Evolutionary conservation across 2,113 vertebrate species (phyloP), one percentile per base, ranked within the genome.

Genomic region (Megaleporinus macrocephalus): DNA sequence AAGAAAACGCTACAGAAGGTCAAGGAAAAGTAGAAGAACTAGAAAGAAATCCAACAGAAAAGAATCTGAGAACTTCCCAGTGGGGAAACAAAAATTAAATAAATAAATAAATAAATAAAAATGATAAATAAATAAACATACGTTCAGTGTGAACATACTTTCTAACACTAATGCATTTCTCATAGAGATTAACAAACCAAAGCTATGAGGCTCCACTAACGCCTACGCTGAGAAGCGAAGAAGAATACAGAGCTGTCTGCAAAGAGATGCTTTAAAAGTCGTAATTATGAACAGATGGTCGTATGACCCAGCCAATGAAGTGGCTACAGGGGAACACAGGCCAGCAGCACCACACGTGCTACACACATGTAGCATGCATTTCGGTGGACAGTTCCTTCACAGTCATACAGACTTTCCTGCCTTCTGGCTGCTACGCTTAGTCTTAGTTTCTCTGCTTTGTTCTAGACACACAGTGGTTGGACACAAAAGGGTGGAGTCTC

Each of bases 301-400:
- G 72, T 47, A 44, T 51, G 44, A 79, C 59, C 10, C 79, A 87
- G 71, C 33, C 61, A 80, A 68, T 87, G 76, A 78, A 15, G 82
- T 79, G 81, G 82, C 84, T 24, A n/a, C 36, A 62, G 63, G 74
- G 76, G 30, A 80, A 80, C 80, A 84, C 71, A 79, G 81, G 85
- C 89, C 90, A 91, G 90, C 90, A 74, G 78, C 73, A 92, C 90
- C 90, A 78, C 82, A 86, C 88, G 84, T 92, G 91, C 88, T 92
- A 93, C 92, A 78, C 86, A 90, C 88, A 93, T 86, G 93, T 93
- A 92, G 92, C 93, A 94, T 94, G 93, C 51, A 59, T 78, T 53
- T 18, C 51, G 3, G 16, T 18, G 16, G 15, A 53, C 51, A 53
- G 71, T 73, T 33, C 80, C 33, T 30, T 62, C 29, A 0, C 63